Base-by-base conservation (phyloP, 2,888 invertebrate species). In the Mimumesa dahlbomi region DNA sequence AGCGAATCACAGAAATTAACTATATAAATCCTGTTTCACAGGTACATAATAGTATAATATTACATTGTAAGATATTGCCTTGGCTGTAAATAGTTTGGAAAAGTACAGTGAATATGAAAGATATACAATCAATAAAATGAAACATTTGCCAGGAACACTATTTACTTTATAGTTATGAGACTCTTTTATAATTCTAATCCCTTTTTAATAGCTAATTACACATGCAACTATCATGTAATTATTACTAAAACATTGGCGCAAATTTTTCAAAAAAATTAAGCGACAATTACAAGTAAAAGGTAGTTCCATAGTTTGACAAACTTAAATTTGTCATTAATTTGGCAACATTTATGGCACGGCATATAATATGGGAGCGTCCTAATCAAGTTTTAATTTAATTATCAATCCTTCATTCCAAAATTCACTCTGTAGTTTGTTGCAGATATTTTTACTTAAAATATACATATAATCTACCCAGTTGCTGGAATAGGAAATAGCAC, bases 321-420 rank as follows among this genome's bases (percentile, higher is more conserved):
- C 25, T 16, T 14, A 46, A 46, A 29, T 42, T 36, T 52, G 21
- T 58, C 14, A 40, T 49, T 40, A 48, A 49, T 75, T 75, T 82
- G 79, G 81, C 82, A 79, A 82, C 77, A 80, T 76, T 74, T 79
- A 80, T 81, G 78, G 77, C 77, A 82, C 77, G 75, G 81, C 75
- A 82, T 79, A 81, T 82, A 81, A 81, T 62, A 79, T 80, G 77
- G 83, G 79, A 79, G 77, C 66, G 52, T 72, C 54, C 61, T 64
- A 72, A n/a, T 18, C 40, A 50, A 70, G 45, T 66, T 62, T 53
- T 62, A n/a, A 64, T 25, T 45, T 62, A 62, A 22, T 63, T 40
- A 21, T 42, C 34, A 7, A 22, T 45, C 6, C 11, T 21, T 45
- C 45, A 22, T 45, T 45, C n/a, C 45, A 57, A 48, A 61, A 56